phyloP scores from a whole-genome alignment of 1,140 invertebrate species.

The Drosophila albomicans region DNA sequence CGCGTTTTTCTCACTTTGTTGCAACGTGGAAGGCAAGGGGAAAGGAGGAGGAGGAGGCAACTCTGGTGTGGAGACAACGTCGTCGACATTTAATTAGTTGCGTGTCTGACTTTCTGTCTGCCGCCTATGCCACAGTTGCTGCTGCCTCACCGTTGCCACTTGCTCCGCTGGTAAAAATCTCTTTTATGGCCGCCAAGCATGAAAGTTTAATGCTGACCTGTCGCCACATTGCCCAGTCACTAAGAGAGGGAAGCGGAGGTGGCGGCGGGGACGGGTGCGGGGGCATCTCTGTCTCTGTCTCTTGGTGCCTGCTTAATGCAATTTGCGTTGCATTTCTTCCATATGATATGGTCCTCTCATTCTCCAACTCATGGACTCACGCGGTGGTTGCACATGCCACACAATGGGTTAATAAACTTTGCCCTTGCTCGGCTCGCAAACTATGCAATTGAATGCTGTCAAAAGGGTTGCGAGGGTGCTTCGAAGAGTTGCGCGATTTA shows the following conservation, averaged over 20 bases:
- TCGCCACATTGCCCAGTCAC: slow-evolving; percentile 5
- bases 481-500: neutral
- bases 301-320: slow-evolving; percentile 39
- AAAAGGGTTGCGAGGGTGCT: slow-evolving; percentile 13
- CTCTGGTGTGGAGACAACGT: slow-evolving; percentile 5
- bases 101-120: slow-evolving; percentile 27
- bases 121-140: neutral
- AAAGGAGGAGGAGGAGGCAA: neutral
- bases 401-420: slow-evolving; percentile 57
- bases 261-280: neutral
- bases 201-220: slow-evolving; percentile 51
- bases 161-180: neutral
- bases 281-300: neutral
- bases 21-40: neutral
- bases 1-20: slow-evolving; percentile 11
- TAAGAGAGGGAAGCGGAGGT: neutral
- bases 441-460: slow-evolving; percentile 22
- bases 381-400: slow-evolving; percentile 32
- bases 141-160: too few species aligned
- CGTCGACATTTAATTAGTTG: slow-evolving; percentile 52
- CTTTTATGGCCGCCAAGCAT: slow-evolving; percentile 36
- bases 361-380: neutral
- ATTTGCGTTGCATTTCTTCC: slow-evolving; percentile 33
- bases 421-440: slow-evolving; percentile 35
- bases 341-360: neutral